phyloP scores from a whole-genome alignment of 2,113 vertebrate species.

The Hippocampus abdominalis region DNA sequence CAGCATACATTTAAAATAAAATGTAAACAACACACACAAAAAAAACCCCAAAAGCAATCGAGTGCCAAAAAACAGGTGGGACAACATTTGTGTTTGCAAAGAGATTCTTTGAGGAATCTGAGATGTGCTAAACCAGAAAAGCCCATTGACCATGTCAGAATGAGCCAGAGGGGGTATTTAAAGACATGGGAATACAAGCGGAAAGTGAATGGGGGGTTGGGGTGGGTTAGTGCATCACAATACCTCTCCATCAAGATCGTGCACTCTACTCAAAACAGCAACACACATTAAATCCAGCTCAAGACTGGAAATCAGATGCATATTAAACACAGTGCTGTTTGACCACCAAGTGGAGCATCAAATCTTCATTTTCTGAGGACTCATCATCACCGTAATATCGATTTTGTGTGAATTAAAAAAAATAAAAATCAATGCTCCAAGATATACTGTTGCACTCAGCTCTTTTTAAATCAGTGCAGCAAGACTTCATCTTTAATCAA shows the following conservation, averaged over 20 bases:
- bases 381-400: constrained; percentile 13
- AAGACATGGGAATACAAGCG: not conserved
- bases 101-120: constrained; percentile 35
- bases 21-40: not conserved
- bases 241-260: constrained; percentile 13
- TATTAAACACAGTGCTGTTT: not conserved
- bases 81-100: constrained; percentile 20
- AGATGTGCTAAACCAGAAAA: constrained; percentile 17
- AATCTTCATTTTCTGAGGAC: constrained; percentile 26
- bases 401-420: constrained; percentile 15
- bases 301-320: not conserved
- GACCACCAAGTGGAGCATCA: constrained; percentile 1
- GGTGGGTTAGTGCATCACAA: constrained; percentile 13
- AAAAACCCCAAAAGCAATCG: not conserved
- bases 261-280: not conserved
- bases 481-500: constrained; percentile 3
- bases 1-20: not conserved
- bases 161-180: constrained; percentile 22
- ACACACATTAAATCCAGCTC: constrained; percentile 3
- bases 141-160: constrained; percentile 20
- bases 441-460: constrained; percentile 15
- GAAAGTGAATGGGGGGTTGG: constrained; percentile 13
- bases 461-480: constrained; percentile 1
- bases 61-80: constrained; percentile 3
- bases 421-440: constrained; percentile 11